Base-by-base conservation (phyloP, 2,888 invertebrate genomes). In the Sarcophaga variegata region DNA sequence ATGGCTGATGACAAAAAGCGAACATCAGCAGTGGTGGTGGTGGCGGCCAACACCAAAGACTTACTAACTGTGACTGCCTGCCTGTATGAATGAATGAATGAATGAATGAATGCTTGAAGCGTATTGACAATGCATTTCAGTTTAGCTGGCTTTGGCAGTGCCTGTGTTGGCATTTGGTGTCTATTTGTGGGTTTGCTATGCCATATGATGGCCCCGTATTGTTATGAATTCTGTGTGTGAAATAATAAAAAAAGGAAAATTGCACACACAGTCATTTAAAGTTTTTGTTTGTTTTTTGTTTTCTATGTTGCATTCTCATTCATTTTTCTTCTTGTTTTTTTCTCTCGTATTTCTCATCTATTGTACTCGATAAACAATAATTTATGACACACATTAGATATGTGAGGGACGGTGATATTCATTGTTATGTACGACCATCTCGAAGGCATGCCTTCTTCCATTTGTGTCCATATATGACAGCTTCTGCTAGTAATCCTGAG, bases 61-160 rank as follows among this genome's bases (percentile, higher is more conserved):
- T 37, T 8, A 37, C 37, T 37, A 10, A 37, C 37, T 37, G 37
- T 37, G 37, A 1, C 37, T 37, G 37, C 8, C 2, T 54, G 54
- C 0, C 0, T 54, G 54, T 1, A 14, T 49, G 54, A 54, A 49
- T 49, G 72, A 49, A 14, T 14, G 49, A 49, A 14, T 17, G 17
- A 17, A 49, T 49, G 54, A 54, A 49, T 49, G 72, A 49, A 59
- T 22, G 78, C 60, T 72, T 83, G 67, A 72, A 49, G 25, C 49
- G 72, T 83, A 83, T 78, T 83, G 83, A 78, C 71, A 83, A 77
- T 60, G 60, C 77, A 66, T 66, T 83, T 77, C 71, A 83, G 83
- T 67, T 72, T 83, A 37, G 83, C 62, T 67, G 66, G 66, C 67
- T 72, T 83, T 72, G 78, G 64, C 66, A 60, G 60, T 67, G 77